Percentiles rank a stretch among this genome's conserved stretches.
Conservation (phyloP, 2,113 vertebrate species). For the Micronycteris hirsuta region DNA sequence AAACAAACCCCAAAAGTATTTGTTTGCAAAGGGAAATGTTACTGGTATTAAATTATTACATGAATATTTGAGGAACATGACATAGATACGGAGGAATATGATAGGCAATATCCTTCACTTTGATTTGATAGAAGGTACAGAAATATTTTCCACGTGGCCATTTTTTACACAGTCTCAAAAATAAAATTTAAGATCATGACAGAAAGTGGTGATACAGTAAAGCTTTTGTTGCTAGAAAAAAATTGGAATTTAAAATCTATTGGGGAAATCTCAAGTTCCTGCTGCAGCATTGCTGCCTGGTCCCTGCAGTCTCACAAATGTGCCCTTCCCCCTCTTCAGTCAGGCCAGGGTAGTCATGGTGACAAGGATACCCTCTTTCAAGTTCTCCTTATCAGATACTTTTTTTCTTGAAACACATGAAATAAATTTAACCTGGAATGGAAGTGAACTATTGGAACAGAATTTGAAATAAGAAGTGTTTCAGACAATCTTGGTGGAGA, state of each 20-base stretch:
- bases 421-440: neutral
- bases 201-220: neutral
- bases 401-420: constrained; percentile 4
- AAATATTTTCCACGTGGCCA: neutral
- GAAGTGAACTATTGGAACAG: neutral
- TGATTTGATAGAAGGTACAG: neutral
- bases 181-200: neutral
- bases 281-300: neutral
- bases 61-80: neutral
- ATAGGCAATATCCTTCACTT: neutral
- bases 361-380: neutral
- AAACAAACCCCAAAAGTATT: neutral
- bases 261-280: neutral
- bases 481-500: constrained; percentile 76
- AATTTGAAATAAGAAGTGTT: neutral
- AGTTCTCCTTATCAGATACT: neutral
- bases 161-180: constrained; percentile 17
- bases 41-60: neutral
- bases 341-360: neutral
- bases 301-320: neutral
- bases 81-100: neutral
- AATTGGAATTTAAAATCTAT: neutral
- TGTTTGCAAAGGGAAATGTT: neutral
- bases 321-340: neutral
- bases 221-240: neutral